These are phyloP conservation scores for Coluber constrictor DNA, from an alignment of 2,797 vertebrate genomes.

Conservation along the genomic window DNA sequence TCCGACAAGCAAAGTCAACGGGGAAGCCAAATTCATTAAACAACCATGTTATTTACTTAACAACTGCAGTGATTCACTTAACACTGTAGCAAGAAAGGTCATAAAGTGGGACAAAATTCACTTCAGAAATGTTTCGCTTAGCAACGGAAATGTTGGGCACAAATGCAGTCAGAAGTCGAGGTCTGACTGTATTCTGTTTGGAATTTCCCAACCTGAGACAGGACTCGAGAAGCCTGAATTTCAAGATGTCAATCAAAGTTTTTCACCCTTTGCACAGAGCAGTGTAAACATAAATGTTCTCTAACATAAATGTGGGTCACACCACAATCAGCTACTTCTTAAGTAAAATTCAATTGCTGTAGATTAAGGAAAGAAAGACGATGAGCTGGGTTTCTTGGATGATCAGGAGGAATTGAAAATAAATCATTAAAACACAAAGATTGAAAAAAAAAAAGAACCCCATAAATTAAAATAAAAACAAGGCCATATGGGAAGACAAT, in stretches of 20 bases:
- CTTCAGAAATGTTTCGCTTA: no score
- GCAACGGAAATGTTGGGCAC: no score
- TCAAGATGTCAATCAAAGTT: constrained; percentile 38
- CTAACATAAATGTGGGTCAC: constrained; percentile 57
- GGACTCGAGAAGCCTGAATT: background rate
- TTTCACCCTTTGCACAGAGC: constrained; percentile 26
- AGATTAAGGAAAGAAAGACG: constrained; percentile 51
- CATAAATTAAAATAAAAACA: background rate
- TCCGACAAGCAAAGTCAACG: no score
- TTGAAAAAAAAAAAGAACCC: background rate
- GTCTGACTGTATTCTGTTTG: no score
- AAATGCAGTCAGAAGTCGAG: no score
- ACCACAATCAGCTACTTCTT: constrained; percentile 40
- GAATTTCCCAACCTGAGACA: constrained; percentile 14
- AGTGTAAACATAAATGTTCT: background rate
- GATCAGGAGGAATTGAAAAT: constrained; percentile 40
- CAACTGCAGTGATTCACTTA: no score
- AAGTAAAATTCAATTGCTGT: constrained; percentile 26
- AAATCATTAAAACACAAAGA: constrained; percentile 31
- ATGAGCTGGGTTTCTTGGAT: constrained; percentile 26
- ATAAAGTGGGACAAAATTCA: no score
- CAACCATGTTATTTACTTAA: no score
- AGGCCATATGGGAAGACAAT: constrained; percentile 27
- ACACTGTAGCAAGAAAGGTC: no score
- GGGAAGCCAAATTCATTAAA: no score